Evolutionary conservation across 2,113 vertebrate species (phyloP).

Genomic region (Scopus umbretta): DNA sequence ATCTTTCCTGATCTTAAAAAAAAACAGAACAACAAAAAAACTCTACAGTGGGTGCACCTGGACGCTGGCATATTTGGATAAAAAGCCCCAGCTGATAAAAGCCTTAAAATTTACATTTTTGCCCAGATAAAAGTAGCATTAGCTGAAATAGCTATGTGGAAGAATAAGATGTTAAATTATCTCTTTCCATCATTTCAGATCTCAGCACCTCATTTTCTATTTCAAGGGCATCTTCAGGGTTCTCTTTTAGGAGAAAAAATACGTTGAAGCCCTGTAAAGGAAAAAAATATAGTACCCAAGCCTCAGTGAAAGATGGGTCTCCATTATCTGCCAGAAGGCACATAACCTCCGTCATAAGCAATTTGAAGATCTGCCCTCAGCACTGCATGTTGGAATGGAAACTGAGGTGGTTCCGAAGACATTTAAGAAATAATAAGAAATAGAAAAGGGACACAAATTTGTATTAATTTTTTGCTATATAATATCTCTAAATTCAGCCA

Average conservation of each 20-base stretch:
- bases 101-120: not conserved
- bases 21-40: not conserved
- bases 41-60: not conserved
- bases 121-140: not conserved
- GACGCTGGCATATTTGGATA: not conserved
- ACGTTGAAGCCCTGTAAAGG: not conserved
- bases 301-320: not conserved
- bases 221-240: not conserved
- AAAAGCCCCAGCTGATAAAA: not conserved
- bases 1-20: not conserved
- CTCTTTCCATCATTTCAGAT: not conserved
- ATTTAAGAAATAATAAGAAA: not conserved
- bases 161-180: not conserved
- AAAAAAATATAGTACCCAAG: not conserved
- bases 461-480: not conserved
- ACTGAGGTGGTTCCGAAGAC: not conserved
- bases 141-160: not conserved
- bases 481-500: not conserved
- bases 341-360: slow-evolving; percentile 13
- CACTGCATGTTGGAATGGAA: not conserved
- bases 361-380: slow-evolving; percentile 16
- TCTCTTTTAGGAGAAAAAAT: not conserved
- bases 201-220: not conserved
- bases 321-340: not conserved
- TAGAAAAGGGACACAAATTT: not conserved